Evolutionary conservation across 2,888 invertebrate species (phyloP).

Genomic region (Dasysyrphus tricinctus): DNA sequence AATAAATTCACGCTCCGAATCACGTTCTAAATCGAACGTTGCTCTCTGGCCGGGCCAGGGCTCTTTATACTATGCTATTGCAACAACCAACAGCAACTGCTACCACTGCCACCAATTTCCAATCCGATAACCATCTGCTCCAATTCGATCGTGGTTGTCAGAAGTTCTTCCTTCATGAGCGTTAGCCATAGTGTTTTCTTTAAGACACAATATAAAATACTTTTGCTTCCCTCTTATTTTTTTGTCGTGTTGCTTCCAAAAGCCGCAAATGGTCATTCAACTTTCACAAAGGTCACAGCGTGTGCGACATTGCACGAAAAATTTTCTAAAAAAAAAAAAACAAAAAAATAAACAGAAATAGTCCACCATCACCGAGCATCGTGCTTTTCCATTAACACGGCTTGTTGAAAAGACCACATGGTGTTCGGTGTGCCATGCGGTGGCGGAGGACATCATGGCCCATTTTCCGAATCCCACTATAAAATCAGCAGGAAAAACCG

Average conservation of each 20-base stretch:
- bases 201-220: constrained; percentile 36
- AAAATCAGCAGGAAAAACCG: constrained; percentile 49
- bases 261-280: constrained; percentile 74
- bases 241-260: constrained; percentile 12
- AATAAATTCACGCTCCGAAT: constrained; percentile 34
- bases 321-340: constrained; percentile 41
- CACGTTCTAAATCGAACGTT: constrained; percentile 39
- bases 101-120: constrained; percentile 52
- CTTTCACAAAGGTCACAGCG: constrained; percentile 75
- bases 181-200: background rate
- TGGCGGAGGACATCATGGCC: constrained; percentile 43
- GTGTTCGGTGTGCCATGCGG: constrained; percentile 22
- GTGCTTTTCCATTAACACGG: constrained; percentile 69
- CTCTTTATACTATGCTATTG: background rate
- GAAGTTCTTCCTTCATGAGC: constrained; percentile 19
- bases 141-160: constrained; percentile 39
- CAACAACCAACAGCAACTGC: background rate
- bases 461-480: constrained; percentile 8
- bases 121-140: constrained; percentile 71
- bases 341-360: constrained; percentile 13
- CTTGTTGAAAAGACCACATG: constrained; percentile 40
- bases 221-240: constrained; percentile 20
- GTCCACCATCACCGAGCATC: constrained; percentile 42
- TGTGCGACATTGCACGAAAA: constrained; percentile 73
- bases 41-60: background rate